Evolutionary conservation across 2,888 invertebrate species (phyloP), one percentile per base, ranked within the genome.

Genomic region (Onthophagus sagittarius): DNA sequence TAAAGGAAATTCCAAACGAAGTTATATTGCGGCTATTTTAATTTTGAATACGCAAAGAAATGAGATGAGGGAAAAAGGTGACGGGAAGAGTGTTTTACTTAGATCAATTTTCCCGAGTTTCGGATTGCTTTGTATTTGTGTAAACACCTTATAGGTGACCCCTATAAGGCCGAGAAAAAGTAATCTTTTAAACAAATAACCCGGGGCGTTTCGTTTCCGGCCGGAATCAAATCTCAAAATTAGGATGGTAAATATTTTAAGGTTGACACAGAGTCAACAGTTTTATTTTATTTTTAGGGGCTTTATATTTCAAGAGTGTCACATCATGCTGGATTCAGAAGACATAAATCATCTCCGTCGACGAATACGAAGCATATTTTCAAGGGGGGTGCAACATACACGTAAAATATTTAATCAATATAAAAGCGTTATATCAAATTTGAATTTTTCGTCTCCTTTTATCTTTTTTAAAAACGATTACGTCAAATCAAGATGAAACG

Each of bases 101-200:
- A 23, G 31, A 15, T 67, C 67, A 67, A 67, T 67, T 67, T 63
- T 15, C 2, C 11, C 63, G 13, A 13, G 63, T 63, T 63, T 67
- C 67, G 31, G 23, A 15, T 67, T 23, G 32, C 31, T 31, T 3
- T 67, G 63, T 15, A 67, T 67, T 23, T 1, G 67, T 67, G 67
- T 15, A 67, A 67, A 67, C 67, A 23, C 23, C 23, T n/a, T 15
- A 4, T 32, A 23, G 67, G 67, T 67, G 15, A 67, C 23, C 31
- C 23, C 15, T 23, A 67, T n/a, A 67, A 15, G 32, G 7, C 31
- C 7, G 6, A 67, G 32, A 67, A 32, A 31, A 67, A 67, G 67
- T 67, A 67, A 67, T 67, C 67, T 67, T 67, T 67, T 31, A 23
- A 67, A 67, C 67, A 67, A 67, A 67, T 67, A 67, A 31, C n/a